Conservation (phyloP, 2,888 invertebrate species). For the Cryptus viduatorius region DNA sequence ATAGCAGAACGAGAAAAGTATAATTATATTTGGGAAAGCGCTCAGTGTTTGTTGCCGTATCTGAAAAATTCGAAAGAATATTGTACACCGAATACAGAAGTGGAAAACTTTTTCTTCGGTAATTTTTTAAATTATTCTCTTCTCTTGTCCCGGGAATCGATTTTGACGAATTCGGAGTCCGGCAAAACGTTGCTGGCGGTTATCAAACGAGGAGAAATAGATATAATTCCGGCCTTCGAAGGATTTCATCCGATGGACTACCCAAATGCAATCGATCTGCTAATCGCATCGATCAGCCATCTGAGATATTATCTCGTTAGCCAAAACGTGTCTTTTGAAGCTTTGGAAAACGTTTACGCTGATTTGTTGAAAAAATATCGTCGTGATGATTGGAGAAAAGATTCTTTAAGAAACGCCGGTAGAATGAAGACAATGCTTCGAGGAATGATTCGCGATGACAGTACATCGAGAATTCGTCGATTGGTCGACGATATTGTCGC, state of each 20-base stretch:
- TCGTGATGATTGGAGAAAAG: not conserved
- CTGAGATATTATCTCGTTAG: constrained; percentile 54
- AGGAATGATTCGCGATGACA: not conserved
- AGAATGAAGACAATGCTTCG: not conserved
- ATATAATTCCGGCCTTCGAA: constrained; percentile 6
- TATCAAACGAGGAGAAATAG: not conserved
- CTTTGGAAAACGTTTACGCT: not conserved
- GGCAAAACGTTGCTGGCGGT: not conserved
- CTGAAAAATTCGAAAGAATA: constrained; percentile 33
- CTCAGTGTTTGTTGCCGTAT: constrained; percentile 40
- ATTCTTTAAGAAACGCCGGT: not conserved
- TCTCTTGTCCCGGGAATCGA: not conserved
- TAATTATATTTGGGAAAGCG: constrained; percentile 2
- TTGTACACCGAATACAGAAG: not conserved
- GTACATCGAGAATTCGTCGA: constrained; percentile 4
- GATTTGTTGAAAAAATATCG: not conserved
- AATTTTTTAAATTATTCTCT: constrained; percentile 44
- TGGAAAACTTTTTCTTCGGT: constrained; percentile 21
- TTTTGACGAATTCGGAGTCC: not conserved
- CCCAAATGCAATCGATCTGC: constrained; percentile 14
- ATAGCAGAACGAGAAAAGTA: constrained; percentile 16
- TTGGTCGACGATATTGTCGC: not conserved
- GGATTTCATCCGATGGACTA: constrained; percentile 46
- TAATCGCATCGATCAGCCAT: constrained; percentile 48
- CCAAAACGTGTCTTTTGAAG: not conserved